These are phyloP conservation scores for Eptatretus atami DNA, from an alignment of 2,797 vertebrate species.

Conservation along the genomic window DNA sequence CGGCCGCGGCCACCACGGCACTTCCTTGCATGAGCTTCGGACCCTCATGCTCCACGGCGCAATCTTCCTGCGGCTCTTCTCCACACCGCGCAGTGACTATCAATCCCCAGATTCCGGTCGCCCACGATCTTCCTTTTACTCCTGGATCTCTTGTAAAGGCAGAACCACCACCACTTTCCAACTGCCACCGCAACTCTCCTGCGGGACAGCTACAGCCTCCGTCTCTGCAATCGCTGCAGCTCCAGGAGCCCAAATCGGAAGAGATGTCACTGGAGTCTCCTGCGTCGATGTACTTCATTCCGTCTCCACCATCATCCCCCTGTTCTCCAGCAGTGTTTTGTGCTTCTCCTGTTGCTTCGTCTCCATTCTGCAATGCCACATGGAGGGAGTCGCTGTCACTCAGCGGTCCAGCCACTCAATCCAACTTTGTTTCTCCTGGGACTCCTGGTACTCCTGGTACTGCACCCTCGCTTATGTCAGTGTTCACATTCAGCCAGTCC, in stretches of 20 bases:
- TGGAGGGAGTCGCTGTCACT: no score
- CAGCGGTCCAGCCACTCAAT: no score
- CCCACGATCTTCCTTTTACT: not conserved
- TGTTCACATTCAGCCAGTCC: not conserved
- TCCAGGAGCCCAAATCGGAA: not conserved
- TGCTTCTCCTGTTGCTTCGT: no score
- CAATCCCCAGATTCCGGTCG: not conserved
- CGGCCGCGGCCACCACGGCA: not conserved
- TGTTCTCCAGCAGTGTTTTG: not conserved
- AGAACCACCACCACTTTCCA: not conserved
- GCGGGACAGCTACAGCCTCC: not conserved
- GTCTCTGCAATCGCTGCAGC: not conserved
- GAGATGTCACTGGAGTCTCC: not conserved
- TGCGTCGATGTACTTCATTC: not conserved
- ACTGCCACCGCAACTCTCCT: constrained; percentile 1
- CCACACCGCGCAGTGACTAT: not conserved
- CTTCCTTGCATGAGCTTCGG: not conserved
- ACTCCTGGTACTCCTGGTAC: no score
- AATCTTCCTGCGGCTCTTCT: not conserved
- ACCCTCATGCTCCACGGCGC: not conserved
- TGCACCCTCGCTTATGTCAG: not conserved
- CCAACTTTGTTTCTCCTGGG: no score
- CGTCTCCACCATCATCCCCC: not conserved
- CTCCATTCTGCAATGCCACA: no score
- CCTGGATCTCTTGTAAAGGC: not conserved